phyloP scores from a whole-genome alignment of 1,140 invertebrate species.

The Drosophila baimaii region DNA sequence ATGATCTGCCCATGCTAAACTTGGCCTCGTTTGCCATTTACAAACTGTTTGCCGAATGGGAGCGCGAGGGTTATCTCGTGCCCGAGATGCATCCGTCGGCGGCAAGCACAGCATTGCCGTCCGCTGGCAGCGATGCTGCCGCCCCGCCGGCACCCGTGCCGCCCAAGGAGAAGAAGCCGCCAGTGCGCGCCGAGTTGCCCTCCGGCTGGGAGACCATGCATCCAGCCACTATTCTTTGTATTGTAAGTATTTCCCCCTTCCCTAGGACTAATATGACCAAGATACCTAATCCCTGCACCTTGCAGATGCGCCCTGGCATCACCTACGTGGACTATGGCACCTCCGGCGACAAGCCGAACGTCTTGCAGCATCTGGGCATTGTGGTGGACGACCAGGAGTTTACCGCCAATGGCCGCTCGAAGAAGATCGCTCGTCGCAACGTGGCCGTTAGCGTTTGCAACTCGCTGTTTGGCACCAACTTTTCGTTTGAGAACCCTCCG shows the following conservation, averaged over 20 bases:
- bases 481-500: slow-evolving; percentile 49
- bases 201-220: slow-evolving; percentile 87
- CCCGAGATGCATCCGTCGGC: slow-evolving; percentile 84
- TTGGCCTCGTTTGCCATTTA: slow-evolving; percentile 90
- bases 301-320: slow-evolving; percentile 88
- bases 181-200: slow-evolving; percentile 85
- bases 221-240: slow-evolving; percentile 89
- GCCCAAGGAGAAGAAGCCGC: slow-evolving; percentile 84
- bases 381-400: slow-evolving; percentile 85
- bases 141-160: slow-evolving; percentile 13
- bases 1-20: slow-evolving; percentile 90
- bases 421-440: slow-evolving; percentile 86
- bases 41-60: slow-evolving; percentile 91
- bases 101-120: slow-evolving; percentile 21
- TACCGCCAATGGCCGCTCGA: slow-evolving; percentile 85
- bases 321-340: slow-evolving; percentile 87
- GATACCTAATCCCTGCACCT: not conserved
- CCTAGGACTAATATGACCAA: not conserved
- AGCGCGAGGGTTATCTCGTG: slow-evolving; percentile 88
- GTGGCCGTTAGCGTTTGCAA: slow-evolving; percentile 85
- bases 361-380: slow-evolving; percentile 85
- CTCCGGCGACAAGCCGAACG: slow-evolving; percentile 87
- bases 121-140: slow-evolving; percentile 53
- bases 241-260: slow-evolving; percentile 66
- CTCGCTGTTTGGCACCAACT: slow-evolving; percentile 84